phyloP scores from a whole-genome alignment of 2,797 vertebrate species.

The Acomys russatus region DNA sequence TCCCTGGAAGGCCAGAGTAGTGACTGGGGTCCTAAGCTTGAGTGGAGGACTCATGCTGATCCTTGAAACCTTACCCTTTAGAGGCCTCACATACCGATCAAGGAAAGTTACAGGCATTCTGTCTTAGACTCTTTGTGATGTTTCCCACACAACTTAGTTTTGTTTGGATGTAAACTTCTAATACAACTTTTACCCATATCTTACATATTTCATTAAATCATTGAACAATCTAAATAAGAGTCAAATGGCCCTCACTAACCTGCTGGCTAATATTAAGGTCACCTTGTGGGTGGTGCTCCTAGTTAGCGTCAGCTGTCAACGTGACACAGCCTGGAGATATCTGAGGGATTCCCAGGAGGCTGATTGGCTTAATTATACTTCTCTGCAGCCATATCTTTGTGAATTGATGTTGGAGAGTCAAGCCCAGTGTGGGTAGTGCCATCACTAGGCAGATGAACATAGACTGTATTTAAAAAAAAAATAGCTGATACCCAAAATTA shows the following conservation, averaged over 20 bases:
- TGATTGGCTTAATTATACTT: not conserved
- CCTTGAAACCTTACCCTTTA: not conserved
- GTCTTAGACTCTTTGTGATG: not conserved
- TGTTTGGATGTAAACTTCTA: not conserved
- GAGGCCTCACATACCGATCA: not conserved
- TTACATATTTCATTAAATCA: not conserved
- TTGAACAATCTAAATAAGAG: not conserved
- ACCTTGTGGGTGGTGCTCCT: not conserved
- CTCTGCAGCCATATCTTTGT: not conserved
- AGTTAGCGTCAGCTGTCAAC: not conserved
- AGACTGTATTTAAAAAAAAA: not conserved
- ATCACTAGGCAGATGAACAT: not conserved
- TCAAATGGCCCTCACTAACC: not conserved
- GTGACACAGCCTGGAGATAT: not conserved
- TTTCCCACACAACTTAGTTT: not conserved
- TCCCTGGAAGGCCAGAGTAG: not conserved
- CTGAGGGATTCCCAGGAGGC: not conserved
- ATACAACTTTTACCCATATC: not conserved
- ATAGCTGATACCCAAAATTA: not conserved
- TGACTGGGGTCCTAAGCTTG: not conserved
- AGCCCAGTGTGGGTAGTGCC: not conserved
- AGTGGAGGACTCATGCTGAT: not conserved
- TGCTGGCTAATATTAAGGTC: not conserved
- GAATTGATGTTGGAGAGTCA: not conserved
- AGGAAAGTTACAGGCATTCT: not conserved